Percentiles rank a stretch among this genome's conserved stretches.
These are phyloP conservation scores for Paedocypris micromegethes DNA, from an alignment of 2,797 vertebrate species.

Conservation along the genomic window DNA sequence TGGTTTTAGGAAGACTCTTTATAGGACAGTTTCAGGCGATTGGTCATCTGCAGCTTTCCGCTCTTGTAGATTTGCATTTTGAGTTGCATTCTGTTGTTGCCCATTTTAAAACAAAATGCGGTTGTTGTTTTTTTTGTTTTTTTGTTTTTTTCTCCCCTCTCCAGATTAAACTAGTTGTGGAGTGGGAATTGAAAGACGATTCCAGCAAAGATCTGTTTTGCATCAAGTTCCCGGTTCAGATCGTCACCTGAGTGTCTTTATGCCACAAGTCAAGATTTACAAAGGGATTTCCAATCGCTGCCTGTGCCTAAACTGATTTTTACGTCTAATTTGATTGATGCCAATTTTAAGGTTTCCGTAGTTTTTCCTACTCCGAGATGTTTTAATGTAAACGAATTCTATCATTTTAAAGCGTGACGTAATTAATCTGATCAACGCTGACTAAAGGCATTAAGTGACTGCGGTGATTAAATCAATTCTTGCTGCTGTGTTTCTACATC, in stretches of 20 bases:
- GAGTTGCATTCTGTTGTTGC: too few relatives aligned
- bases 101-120: too few relatives aligned
- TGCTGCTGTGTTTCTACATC: too few relatives aligned
- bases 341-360: conserved; percentile 23
- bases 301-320: conserved; percentile 8
- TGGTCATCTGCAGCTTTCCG: too few relatives aligned
- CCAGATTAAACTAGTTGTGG: conserved; percentile 84
- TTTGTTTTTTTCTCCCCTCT: conserved; percentile 57
- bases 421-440: too few relatives aligned
- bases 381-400: too few relatives aligned
- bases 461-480: too few relatives aligned
- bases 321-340: not conserved
- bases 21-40: too few relatives aligned
- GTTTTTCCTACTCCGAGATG: conserved; percentile 18
- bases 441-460: too few relatives aligned
- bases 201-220: conserved; percentile 76
- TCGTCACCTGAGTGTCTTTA: conserved; percentile 63
- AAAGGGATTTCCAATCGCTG: conserved; percentile 49
- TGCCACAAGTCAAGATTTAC: conserved; percentile 4
- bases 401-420: conserved; percentile 23
- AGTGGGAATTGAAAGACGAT: conserved; percentile 86
- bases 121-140: too few relatives aligned
- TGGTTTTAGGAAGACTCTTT: too few relatives aligned
- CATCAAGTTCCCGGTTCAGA: conserved; percentile 84
- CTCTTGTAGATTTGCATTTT: too few relatives aligned